Conservation (phyloP, 2,113 vertebrate genomes). For the Sprattus sprattus region DNA sequence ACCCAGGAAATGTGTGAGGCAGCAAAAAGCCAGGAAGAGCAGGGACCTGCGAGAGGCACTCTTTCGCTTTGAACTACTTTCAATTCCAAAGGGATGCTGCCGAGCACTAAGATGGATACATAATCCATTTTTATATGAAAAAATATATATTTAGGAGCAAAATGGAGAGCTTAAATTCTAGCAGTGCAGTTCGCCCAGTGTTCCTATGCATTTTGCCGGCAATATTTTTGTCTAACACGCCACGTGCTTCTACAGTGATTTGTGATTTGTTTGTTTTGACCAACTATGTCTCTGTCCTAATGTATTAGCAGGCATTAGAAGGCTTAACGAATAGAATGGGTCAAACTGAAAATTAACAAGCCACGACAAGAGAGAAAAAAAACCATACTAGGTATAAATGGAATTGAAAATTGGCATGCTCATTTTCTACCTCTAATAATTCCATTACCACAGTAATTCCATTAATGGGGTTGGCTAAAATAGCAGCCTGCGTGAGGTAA, state of each 20-base stretch:
- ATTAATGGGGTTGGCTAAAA: slow-evolving; percentile 64
- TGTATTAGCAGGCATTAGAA: slow-evolving; percentile 11
- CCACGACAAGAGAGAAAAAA: slow-evolving; percentile 1
- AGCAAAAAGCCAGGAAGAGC: background rate
- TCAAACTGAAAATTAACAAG: slow-evolving; percentile 9
- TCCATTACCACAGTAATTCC: slow-evolving; percentile 68
- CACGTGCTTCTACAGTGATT: background rate
- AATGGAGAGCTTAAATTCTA: slow-evolving; percentile 1
- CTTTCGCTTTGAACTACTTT: slow-evolving; percentile 12
- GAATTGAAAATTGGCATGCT: slow-evolving; percentile 26
- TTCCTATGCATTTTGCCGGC: background rate
- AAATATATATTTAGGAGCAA: background rate
- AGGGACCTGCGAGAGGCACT: background rate
- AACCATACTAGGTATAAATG: slow-evolving; percentile 5
- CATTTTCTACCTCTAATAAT: slow-evolving; percentile 61
- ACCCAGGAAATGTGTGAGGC: background rate
- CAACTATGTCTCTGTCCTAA: background rate
- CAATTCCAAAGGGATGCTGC: background rate
- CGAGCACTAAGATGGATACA: background rate
- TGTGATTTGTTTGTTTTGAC: background rate
- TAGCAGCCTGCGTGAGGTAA: slow-evolving; percentile 66
- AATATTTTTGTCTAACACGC: background rate
- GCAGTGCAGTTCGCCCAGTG: background rate
- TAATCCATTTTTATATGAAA: background rate
- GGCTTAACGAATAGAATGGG: slow-evolving; percentile 9